Base-by-base conservation (phyloP, 2,113 vertebrate species). In the Albula glossodonta region DNA sequence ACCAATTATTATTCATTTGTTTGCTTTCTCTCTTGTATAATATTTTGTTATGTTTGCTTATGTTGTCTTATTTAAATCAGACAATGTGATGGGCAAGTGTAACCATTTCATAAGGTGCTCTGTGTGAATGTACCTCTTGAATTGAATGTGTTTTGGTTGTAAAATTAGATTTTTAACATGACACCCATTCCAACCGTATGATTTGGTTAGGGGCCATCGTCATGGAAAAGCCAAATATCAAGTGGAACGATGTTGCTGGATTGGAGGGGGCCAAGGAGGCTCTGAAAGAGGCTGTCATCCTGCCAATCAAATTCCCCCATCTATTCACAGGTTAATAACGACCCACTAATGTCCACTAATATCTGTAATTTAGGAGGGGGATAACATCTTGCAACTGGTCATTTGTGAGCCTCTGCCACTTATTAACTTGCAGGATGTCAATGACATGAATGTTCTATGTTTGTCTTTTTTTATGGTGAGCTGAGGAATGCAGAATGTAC, bases 301-400 rank as follows among this genome's bases (percentile, higher is more conserved):
- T 99, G 90, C 98, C 98, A 66, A 99, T 99, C 92, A 99, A 99
- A 91, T 99, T 99, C 90, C 98, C 98, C 11, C 98, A 99, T 87
- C 97, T 99, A 19, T 99, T 99, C 92, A 99, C 98, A 93, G 98
- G 98, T 98, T 41, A 41, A 91, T 1, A 11, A 78, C 22, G 51
- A 17, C 57, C 5, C 5, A 17, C 5, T 4, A 15, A 3, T 13
- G 57, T 13, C 57, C 8, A 13, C 17, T 3, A 60, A 60, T 60
- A 41, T 41, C 25, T 48, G 5, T 53, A 25, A 53, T 1, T 49
- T 51, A 70, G 15, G 78, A 84, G 13, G 4, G 17, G 17, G 17
- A 13, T 2, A 19, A 9, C 15, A 50, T 17, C 0, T 79, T 4
- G 49, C 12, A 79, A 79, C 17, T 11, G 25, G 78, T 5, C 13